Base-by-base conservation (phyloP, 1,140 invertebrate genomes). In the Trachymyrmex cornetzi region DNA sequence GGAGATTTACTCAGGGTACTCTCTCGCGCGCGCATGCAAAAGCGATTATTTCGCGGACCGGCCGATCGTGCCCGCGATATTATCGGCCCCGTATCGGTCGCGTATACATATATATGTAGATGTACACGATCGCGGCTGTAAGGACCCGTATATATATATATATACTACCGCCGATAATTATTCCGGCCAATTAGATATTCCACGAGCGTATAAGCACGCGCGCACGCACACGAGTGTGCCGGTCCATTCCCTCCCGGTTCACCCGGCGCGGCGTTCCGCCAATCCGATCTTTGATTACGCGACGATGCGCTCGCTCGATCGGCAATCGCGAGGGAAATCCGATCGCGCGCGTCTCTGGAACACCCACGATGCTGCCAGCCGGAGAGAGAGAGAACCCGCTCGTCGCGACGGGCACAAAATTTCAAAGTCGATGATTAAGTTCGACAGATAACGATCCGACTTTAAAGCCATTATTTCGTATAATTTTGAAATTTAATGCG, bases 151-250 rank as follows among this genome's bases (percentile, higher is more conserved):
- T 14, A n/a, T n/a, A n/a, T n/a, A n/a, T n/a, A n/a, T n/a, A n/a
- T n/a, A 22, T 30, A 24, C 55, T 55, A 30, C 55, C 72, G 67
- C 44, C 34, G 50, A 85, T 90, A 87, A 90, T 88, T 88, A 81
- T 77, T 91, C 82, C 89, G 86, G 67, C 74, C 87, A 88, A 88
- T 90, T 87, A 87, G 85, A 90, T 84, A 87, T 72, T 82, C 64
- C 74, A 61, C 38, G 55, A 30, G 50, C 55, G 87, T 59, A 24
- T 79, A 63, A 84, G 34, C 69, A 74, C 57, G 63, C 77, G 85
- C 82, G 69, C 48, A 59, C 69, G 61, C 69, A 80, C 30, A 67
- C 82, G 14, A n/a, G 57, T n/a, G 50, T 27, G 34, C 66, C 22
- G 67, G 59, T 74, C 44, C 63, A 24, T 38, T 61, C 55, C 48